A percentile compares a stretch with the other conserved stretches of the same genome.
These are phyloP conservation scores for Oncorhynchus tshawytscha DNA, from an alignment of 2,113 vertebrate genomes.

Conservation along the genomic window DNA sequence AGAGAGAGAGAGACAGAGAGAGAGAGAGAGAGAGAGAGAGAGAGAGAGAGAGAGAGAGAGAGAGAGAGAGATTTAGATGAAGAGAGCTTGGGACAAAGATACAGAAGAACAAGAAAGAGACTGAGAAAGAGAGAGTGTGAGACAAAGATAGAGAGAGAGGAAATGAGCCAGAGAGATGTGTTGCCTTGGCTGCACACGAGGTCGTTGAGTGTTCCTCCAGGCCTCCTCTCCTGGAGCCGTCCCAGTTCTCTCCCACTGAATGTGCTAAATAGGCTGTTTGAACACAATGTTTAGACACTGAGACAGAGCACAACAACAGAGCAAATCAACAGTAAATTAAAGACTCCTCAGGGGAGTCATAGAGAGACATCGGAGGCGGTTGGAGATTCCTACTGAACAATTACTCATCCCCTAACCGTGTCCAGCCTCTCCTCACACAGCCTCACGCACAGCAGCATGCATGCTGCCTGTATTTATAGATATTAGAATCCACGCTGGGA, in stretches of 20 bases:
- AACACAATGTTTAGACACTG: conserved; percentile 55
- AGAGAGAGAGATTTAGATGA: neutral
- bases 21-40: conserved; percentile 15
- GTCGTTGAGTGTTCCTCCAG: conserved; percentile 43
- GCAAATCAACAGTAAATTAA: conserved; percentile 59
- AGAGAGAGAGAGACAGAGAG: neutral
- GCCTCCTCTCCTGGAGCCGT: conserved; percentile 39
- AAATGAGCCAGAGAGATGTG: neutral
- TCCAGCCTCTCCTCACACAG: conserved; percentile 21
- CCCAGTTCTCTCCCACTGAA: conserved; percentile 51
- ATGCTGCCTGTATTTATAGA: conserved; percentile 22
- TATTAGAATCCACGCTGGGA: neutral
- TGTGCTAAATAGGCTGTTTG: conserved; percentile 55
- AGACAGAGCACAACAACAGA: conserved; percentile 56
- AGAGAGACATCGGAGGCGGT: conserved; percentile 49
- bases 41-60: conserved; percentile 7
- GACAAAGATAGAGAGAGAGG: neutral
- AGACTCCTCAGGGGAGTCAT: conserved; percentile 50
- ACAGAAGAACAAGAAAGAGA: conserved; percentile 19
- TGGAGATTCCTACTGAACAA: conserved; percentile 43
- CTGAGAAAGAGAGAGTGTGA: conserved; percentile 1
- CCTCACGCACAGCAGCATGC: too few relatives aligned
- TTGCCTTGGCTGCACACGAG: conserved; percentile 29
- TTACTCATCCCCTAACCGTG: conserved; percentile 29
- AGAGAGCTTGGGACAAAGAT: neutral